Evolutionary conservation across 2,797 vertebrate species (phyloP).

Genomic region (Clarias fuscus): DNA sequence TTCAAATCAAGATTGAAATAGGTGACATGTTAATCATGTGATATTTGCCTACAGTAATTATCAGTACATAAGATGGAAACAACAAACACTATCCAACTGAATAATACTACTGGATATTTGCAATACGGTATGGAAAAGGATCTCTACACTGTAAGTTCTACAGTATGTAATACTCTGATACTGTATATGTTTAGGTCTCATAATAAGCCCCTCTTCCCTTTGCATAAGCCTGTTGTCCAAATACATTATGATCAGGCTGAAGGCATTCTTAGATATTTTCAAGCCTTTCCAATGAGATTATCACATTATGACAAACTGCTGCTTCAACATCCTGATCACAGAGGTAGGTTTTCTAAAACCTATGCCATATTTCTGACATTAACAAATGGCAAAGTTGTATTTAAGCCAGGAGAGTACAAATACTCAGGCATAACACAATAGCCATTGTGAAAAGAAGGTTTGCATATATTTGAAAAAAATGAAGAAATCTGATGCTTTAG

Average conservation of each 20-base stretch:
- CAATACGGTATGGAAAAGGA: neutral
- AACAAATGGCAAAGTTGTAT: slow-evolving; percentile 64
- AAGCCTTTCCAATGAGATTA: slow-evolving; percentile 47
- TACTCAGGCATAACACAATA: slow-evolving; percentile 59
- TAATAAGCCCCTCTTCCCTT: neutral
- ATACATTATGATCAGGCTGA: neutral
- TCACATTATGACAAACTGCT: slow-evolving; percentile 43
- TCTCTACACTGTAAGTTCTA: neutral
- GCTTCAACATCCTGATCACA: slow-evolving; percentile 41
- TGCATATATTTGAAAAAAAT: slow-evolving; percentile 43
- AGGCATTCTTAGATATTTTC: slow-evolving; percentile 41
- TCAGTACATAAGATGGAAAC: neutral
- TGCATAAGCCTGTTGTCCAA: slow-evolving; percentile 1
- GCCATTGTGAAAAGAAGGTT: slow-evolving; percentile 58
- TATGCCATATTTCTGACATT: slow-evolving; percentile 56
- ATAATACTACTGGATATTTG: neutral
- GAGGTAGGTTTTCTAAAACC: slow-evolving; percentile 46
- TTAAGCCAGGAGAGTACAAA: slow-evolving; percentile 66
- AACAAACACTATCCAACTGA: neutral
- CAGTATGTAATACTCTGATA: neutral
- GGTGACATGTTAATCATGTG: neutral
- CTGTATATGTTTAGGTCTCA: neutral
- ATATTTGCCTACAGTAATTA: neutral
- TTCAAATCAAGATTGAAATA: neutral
- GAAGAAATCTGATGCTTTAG: neutral